phyloP scores from a whole-genome alignment of 2,797 vertebrate species.

The Botia almorhae region DNA sequence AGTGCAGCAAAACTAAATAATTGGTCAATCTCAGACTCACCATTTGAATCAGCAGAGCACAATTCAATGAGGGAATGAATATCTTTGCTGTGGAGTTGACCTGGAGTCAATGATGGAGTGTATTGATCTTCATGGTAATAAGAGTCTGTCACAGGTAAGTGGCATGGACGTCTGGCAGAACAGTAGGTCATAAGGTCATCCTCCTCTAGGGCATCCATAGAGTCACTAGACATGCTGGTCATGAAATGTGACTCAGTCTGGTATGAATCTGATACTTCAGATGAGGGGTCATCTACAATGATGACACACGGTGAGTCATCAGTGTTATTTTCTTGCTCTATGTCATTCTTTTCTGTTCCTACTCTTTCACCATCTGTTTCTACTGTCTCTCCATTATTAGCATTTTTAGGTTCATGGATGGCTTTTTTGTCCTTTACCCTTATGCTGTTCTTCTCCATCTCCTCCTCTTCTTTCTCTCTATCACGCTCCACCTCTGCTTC shows the following conservation, averaged over 20 bases:
- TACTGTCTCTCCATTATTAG: conserved; percentile 16
- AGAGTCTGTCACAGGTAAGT: conserved; percentile 57
- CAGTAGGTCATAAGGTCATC: conserved; percentile 86
- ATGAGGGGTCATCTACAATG: conserved; percentile 72
- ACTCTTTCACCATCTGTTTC: conserved; percentile 49
- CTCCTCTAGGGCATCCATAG: conserved; percentile 90
- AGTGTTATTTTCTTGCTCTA: not conserved
- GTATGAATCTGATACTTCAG: conserved; percentile 89
- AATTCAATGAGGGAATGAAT: conserved; percentile 22
- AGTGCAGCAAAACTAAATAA: conserved; percentile 82
- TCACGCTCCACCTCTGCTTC: conserved; percentile 58
- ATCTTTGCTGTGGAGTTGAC: conserved; percentile 29
- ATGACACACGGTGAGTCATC: conserved; percentile 57
- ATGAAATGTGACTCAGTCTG: conserved; percentile 79
- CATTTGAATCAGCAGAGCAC: conserved; percentile 43
- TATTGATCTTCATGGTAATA: conserved; percentile 56
- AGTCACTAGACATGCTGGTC: conserved; percentile 90
- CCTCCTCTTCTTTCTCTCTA: conserved; percentile 58
- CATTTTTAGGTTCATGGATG: not conserved
- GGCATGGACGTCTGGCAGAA: conserved; percentile 70
- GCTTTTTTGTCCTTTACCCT: conserved; percentile 11
- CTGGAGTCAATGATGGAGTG: conserved; percentile 44
- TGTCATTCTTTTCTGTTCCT: conserved; percentile 17
- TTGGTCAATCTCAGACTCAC: conserved; percentile 57
- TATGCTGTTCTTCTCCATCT: conserved; percentile 39